Evolutionary conservation across 2,888 invertebrate species (phyloP).

Genomic region (Amphipyra tragopoginis): DNA sequence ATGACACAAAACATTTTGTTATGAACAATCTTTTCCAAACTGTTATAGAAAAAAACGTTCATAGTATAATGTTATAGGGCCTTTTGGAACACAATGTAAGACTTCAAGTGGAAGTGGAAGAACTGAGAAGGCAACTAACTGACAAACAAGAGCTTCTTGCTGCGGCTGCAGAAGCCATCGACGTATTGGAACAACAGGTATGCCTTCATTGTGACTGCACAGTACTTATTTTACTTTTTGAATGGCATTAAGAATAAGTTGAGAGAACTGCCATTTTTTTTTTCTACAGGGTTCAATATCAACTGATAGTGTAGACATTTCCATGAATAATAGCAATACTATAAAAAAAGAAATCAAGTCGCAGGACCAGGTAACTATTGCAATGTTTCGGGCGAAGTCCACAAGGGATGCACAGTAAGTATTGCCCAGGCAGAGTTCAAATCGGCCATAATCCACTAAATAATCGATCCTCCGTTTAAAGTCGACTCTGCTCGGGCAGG

Average conservation of each 20-base stretch:
- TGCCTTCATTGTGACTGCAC: neutral
- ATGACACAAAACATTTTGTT: too few species aligned
- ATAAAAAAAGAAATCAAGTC: constrained; percentile 64
- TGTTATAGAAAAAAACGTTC: too few species aligned
- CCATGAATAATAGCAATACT: constrained; percentile 72
- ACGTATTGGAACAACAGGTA: constrained; percentile 92
- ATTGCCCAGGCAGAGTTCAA: too few species aligned
- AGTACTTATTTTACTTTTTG: too few species aligned
- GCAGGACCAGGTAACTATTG: constrained; percentile 59
- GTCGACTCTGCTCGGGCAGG: too few species aligned
- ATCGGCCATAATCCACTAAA: too few species aligned
- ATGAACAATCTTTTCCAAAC: too few species aligned
- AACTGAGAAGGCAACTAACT: constrained; percentile 93
- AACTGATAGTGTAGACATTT: constrained; percentile 80
- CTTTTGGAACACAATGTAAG: constrained; percentile 85
- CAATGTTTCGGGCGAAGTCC: too few species aligned
- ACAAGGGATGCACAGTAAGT: neutral
- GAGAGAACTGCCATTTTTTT: constrained; percentile 14
- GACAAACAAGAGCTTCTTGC: constrained; percentile 96
- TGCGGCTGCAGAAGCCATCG: constrained; percentile 95
- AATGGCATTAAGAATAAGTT: neutral
- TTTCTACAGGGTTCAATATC: constrained; percentile 81
- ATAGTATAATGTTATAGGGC: constrained; percentile 69
- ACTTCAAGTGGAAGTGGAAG: constrained; percentile 93
- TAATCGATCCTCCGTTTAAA: too few species aligned